Evolutionary conservation across 2,113 vertebrate genomes (phyloP).

Genomic region (Alethe castanea): DNA sequence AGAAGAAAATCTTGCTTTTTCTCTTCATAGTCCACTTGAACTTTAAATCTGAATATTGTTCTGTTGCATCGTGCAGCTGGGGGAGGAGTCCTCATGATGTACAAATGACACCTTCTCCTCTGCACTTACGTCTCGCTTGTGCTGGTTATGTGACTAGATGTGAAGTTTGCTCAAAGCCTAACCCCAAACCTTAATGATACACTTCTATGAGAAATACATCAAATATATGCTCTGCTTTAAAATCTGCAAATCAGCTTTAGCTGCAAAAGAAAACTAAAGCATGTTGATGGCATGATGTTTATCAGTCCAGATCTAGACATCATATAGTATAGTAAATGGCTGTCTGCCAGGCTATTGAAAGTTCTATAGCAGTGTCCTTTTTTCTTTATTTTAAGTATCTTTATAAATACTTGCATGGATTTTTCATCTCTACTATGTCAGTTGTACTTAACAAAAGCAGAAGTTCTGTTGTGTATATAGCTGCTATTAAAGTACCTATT

Average conservation of each 20-base stretch:
- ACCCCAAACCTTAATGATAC: constrained; percentile 63
- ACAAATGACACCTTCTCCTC: constrained; percentile 41
- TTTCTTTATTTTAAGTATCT: constrained; percentile 59
- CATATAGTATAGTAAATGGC: constrained; percentile 61
- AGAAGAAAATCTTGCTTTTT: constrained; percentile 61
- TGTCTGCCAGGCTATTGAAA: constrained; percentile 59
- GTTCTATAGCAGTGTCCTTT: constrained; percentile 67
- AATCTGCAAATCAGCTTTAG: constrained; percentile 64
- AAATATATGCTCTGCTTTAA: constrained; percentile 60
- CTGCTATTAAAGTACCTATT: constrained; percentile 65
- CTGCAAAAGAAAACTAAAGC: constrained; percentile 72
- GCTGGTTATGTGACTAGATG: constrained; percentile 66
- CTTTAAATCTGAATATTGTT: constrained; percentile 63
- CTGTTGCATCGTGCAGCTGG: constrained; percentile 39
- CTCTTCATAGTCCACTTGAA: constrained; percentile 64
- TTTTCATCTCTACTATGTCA: constrained; percentile 66
- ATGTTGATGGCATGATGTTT: constrained; percentile 80
- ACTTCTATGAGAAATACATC: constrained; percentile 60
- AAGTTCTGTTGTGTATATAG: constrained; percentile 66
- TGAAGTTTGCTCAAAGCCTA: constrained; percentile 69
- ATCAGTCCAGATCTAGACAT: constrained; percentile 67
- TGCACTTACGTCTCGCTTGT: constrained; percentile 67
- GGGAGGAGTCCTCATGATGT: constrained; percentile 23
- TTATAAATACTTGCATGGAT: constrained; percentile 75
- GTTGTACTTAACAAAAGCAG: constrained; percentile 50